Base-by-base conservation (phyloP, 2,888 invertebrate species). In the Cryptocephalus moraei region DNA sequence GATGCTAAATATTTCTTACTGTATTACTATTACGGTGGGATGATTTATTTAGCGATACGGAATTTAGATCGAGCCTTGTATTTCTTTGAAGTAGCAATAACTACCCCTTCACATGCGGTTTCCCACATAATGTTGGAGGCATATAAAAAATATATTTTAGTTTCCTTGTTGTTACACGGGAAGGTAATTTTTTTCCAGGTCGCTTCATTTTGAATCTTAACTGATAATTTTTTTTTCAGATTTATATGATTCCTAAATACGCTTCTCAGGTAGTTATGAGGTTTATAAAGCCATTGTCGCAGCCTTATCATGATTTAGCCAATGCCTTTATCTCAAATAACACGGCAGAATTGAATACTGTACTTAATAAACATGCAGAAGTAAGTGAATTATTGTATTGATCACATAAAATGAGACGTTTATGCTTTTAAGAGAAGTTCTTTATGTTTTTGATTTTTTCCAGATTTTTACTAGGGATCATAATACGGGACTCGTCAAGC, bases 111-210 rank as follows among this genome's bases (percentile, higher is more conserved):
- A 32, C 80, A 86, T 75, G 90, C 91, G 34, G 90, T 96, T 49
- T 95, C 95, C 50, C 92, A 94, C 68, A 92, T 97, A 51, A 95
- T 96, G 93, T 75, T 97, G 50, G 96, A 96, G 73, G 86, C 95
- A 10, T 96, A 95, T 70, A 96, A 96, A 73, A 97, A 97, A 70
- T 95, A 89, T 65, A 86, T 95, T 61, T 75, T 97, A 55, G 86
- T 96, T 34, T 91, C 93, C 36, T 77, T 95, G 48, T 88, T 96
- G 64, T 73, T 92, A 50, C 84, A 92, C 72, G 95, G 95, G 63
- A 93, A 93, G 78, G 87, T 92, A 62, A 62, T 54, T 38, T 12
- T 32, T 10, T 1, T 32, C 8, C 33, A 12, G 43, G 9, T 38
- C 40, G n/a, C 12, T 31, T n/a, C 9, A 4, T 11, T 14, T 10